These are phyloP conservation scores for Clitarchus hookeri DNA, from an alignment of 2,888 invertebrate genomes.

Conservation along the genomic window DNA sequence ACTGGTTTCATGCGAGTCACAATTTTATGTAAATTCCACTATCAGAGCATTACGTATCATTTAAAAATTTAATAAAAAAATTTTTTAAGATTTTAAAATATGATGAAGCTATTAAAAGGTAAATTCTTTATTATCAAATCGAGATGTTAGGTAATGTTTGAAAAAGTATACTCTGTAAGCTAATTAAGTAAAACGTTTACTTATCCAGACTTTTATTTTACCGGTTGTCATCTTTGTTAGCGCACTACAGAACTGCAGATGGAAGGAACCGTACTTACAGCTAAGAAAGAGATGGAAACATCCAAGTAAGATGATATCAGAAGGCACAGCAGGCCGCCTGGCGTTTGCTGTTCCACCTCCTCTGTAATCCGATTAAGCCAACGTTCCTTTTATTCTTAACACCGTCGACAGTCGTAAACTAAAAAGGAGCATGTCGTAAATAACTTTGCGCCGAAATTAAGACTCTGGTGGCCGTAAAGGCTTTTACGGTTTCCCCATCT, in stretches of 20 bases:
- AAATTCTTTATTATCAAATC: no score
- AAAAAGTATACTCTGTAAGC: no score
- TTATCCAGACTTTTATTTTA: no score
- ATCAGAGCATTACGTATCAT: no score
- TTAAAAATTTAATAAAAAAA: no score
- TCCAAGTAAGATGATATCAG: background rate
- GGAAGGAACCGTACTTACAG: background rate
- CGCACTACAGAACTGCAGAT: background rate
- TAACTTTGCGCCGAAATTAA: slow-evolving; percentile 14
- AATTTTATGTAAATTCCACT: no score
- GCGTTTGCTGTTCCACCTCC: background rate
- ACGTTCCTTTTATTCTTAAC: background rate
- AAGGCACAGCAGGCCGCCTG: background rate
- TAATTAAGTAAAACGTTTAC: no score
- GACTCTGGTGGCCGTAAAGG: slow-evolving; percentile 5
- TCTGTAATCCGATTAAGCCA: slow-evolving; percentile 4
- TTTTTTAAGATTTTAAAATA: no score
- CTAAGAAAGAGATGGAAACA: background rate
- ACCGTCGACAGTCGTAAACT: background rate
- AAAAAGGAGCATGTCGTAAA: slow-evolving; percentile 8
- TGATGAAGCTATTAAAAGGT: no score
- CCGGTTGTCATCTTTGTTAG: no score
- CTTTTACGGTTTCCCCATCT: background rate
- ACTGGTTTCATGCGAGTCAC: no score
- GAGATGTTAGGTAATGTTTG: no score